Base-by-base conservation (phyloP, 2,888 invertebrate genomes). In the Drosophila merina region DNA sequence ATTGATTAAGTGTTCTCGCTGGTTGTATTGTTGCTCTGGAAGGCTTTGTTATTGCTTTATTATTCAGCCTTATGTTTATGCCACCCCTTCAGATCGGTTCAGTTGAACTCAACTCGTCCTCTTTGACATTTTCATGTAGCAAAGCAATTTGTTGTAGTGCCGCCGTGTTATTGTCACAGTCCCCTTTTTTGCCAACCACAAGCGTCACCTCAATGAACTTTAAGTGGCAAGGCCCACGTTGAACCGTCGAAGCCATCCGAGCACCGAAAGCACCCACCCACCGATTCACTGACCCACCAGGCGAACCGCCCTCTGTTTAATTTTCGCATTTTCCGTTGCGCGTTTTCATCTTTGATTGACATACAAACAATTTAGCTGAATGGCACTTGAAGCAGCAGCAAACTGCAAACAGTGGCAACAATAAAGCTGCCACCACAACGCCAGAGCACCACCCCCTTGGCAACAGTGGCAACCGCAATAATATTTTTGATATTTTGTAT, bases 321-420 rank as follows among this genome's bases (percentile, higher is more conserved):
- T 88, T 88, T 88, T 88, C 88, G 88, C 88, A 88, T 87, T 87
- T 87, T 88, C 86, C 78, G 74, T 84, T 78, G 75, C 74, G 82
- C 76, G 78, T 86, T 85, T 87, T 79, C 78, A 78, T 81, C 82
- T 83, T 88, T 87, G 87, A 87, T 87, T 88, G 87, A 88, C 87
- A 84, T 75, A 88, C 85, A 86, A 88, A 86, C 85, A 86, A 88
- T 86, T 86, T 86, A 86, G 79, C 75, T 88, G 80, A 81, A 86
- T 88, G 85, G 57, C 86, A 86, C 85, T 86, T 73, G 67, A 85
- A 58, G 52, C 64, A 71, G 69, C 74, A 73, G 63, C 75, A 57
- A 75, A 72, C 71, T 57, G 70, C 72, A 74, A 70, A 74, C 58
- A 74, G 40, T 44, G 57, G 70, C 76, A 81, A 83, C 83, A 86